These are phyloP conservation scores for Babylonia areolata DNA, from an alignment of 1,140 invertebrate species.

Conservation along the genomic window DNA sequence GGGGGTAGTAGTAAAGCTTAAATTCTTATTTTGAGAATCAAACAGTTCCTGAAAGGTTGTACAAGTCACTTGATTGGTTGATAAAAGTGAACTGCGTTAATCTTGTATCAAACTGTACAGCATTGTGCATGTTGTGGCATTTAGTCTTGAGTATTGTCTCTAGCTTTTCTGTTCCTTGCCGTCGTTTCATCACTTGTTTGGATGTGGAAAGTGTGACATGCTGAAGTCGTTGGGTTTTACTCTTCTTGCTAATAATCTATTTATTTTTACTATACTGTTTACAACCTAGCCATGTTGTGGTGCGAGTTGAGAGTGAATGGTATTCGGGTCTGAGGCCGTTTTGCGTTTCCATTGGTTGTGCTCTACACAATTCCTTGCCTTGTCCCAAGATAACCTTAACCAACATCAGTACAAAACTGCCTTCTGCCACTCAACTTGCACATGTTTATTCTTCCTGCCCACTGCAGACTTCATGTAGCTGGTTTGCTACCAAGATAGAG, in stretches of 20 bases:
- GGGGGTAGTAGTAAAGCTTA: background rate
- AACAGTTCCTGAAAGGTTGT: background rate
- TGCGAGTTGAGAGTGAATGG: background rate
- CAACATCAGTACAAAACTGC: background rate
- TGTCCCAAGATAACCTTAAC: background rate
- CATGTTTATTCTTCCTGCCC: background rate
- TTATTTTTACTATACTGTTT: conserved; percentile 2
- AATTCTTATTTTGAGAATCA: background rate
- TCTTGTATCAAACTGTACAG: conserved; percentile 5
- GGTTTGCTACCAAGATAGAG: background rate
- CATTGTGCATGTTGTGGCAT: conserved; percentile 29
- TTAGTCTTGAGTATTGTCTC: conserved; percentile 7
- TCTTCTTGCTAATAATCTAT: background rate
- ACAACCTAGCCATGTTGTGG: background rate
- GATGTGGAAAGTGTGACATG: background rate
- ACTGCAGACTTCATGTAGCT: background rate
- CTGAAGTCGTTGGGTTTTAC: background rate
- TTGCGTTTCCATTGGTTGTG: conserved; percentile 5
- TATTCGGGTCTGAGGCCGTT: background rate
- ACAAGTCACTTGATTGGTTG: background rate
- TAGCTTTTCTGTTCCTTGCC: background rate
- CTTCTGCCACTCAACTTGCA: background rate
- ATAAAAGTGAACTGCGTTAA: background rate
- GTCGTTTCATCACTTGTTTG: too few species aligned
- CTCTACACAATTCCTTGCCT: conserved; percentile 11